A percentile compares a stretch with the other conserved stretches of the same genome.
These are phyloP conservation scores for Thripadectes ignobilis DNA, from an alignment of 2,797 vertebrate genomes.

Conservation along the genomic window DNA sequence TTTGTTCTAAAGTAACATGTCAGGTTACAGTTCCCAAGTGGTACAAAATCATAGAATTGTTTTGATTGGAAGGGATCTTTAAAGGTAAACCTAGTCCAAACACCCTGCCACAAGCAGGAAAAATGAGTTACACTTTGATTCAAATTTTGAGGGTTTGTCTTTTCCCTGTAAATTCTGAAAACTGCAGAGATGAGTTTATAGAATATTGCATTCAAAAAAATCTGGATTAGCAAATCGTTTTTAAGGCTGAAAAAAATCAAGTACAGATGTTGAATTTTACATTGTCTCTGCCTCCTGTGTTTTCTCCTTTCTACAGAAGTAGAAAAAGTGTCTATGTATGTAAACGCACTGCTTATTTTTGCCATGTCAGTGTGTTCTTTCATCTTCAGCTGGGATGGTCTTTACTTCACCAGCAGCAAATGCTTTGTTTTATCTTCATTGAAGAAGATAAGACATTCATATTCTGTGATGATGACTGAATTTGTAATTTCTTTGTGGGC, in stretches of 20 bases:
- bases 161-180: background rate
- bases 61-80: background rate
- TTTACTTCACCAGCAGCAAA: background rate
- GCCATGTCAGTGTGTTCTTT: background rate
- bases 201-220: background rate
- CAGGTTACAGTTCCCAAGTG: background rate
- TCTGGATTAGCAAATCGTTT: background rate
- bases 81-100: background rate
- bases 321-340: background rate
- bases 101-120: background rate
- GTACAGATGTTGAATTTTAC: accelerated
- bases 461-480: background rate
- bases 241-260: background rate
- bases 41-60: background rate
- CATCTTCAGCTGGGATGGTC: background rate
- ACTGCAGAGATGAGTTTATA: background rate
- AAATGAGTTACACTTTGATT: accelerated
- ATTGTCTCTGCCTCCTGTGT: accelerated
- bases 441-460: background rate
- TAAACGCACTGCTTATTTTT: background rate
- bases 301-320: background rate
- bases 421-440: background rate
- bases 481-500: background rate
- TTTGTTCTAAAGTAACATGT: background rate
- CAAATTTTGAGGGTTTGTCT: background rate